A percentile compares a stretch with the other conserved stretches of the same genome.
These are phyloP conservation scores for Drosophila sordidula DNA, from an alignment of 2,888 invertebrate genomes.

Conservation along the genomic window DNA sequence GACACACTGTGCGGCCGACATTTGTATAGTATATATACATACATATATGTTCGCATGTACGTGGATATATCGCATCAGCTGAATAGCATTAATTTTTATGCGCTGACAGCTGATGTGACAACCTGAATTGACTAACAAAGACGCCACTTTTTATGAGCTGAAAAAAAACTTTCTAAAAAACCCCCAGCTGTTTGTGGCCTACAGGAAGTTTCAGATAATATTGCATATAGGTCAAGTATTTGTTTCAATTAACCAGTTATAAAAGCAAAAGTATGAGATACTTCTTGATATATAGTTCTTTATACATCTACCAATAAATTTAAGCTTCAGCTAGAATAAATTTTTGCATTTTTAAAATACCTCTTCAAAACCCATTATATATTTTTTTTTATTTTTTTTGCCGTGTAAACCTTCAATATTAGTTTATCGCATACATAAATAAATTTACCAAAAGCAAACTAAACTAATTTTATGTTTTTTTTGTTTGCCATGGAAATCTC, in stretches of 20 bases:
- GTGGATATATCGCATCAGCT: constrained; percentile 5
- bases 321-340: too few relatives aligned
- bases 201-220: constrained; percentile 32
- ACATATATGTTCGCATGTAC: not conserved
- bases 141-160: not conserved
- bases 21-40: not conserved
- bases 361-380: too few relatives aligned
- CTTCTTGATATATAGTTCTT: not conserved
- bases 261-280: constrained; percentile 2
- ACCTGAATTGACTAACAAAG: constrained; percentile 14
- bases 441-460: too few relatives aligned
- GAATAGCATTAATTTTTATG: constrained; percentile 42
- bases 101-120: constrained; percentile 43
- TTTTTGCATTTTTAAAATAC: too few relatives aligned
- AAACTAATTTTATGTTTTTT: too few relatives aligned
- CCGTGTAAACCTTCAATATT: not conserved
- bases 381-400: too few relatives aligned
- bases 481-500: not conserved
- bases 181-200: not conserved
- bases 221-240: constrained; percentile 8
- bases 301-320: too few relatives aligned
- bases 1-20: constrained; percentile 12
- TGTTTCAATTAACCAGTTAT: not conserved
- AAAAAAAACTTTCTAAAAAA: constrained; percentile 48
- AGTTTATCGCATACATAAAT: too few relatives aligned